Conservation (phyloP, 2,888 invertebrate species). For the Bombylius discolor region DNA sequence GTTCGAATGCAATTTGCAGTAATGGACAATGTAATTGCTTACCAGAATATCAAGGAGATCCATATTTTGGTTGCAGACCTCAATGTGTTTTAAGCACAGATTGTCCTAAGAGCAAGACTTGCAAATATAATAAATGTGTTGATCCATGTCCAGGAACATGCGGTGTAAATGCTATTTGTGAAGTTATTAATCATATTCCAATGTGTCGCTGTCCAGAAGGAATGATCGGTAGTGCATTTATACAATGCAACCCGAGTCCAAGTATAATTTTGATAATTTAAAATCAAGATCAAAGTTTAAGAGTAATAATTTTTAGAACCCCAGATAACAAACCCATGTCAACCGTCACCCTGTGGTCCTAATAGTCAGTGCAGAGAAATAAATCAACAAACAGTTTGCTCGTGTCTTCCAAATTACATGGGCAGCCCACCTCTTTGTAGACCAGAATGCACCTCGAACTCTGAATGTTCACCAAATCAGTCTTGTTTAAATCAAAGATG, state of each 20-base stretch:
- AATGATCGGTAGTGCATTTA: conserved; percentile 55
- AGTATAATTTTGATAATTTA: conserved; percentile 17
- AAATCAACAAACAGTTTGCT: conserved; percentile 60
- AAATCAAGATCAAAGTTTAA: neutral
- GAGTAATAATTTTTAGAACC: conserved; percentile 22
- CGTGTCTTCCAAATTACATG: conserved; percentile 54
- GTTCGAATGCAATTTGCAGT: conserved; percentile 50
- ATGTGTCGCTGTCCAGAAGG: conserved; percentile 58
- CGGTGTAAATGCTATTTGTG: conserved; percentile 58
- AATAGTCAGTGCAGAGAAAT: conserved; percentile 63
- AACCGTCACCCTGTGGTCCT: conserved; percentile 62
- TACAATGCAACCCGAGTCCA: conserved; percentile 44
- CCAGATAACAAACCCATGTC: conserved; percentile 46
- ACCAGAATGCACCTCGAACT: conserved; percentile 61
- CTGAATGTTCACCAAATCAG: conserved; percentile 59
- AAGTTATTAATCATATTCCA: conserved; percentile 61
- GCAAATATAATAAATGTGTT: conserved; percentile 54
- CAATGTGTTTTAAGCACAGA: conserved; percentile 63
- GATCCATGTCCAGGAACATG: conserved; percentile 68
- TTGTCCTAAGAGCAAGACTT: conserved; percentile 54
- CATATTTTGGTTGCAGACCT: conserved; percentile 61
- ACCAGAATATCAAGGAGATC: conserved; percentile 62
- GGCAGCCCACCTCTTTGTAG: conserved; percentile 67
- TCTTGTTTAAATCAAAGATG: conserved; percentile 71
- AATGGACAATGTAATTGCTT: conserved; percentile 59